Conservation (phyloP, 2,797 vertebrate genomes). For the Oreochromis grahami region DNA sequence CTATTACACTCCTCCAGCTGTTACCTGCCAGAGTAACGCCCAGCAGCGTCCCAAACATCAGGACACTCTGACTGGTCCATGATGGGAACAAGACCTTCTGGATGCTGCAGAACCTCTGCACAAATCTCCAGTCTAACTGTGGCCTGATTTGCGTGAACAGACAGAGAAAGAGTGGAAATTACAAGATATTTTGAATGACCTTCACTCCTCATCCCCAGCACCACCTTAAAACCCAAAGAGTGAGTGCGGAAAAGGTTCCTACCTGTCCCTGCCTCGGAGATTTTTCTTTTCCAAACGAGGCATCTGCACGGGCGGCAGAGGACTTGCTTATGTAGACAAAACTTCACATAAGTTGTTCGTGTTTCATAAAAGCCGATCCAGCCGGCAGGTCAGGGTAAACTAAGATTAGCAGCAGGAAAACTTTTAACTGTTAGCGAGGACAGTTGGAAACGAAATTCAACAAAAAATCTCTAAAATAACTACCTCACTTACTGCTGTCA, state of each 20-base stretch:
- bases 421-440: neutral
- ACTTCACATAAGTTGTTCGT: neutral
- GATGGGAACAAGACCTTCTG: conserved; percentile 85
- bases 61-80: conserved; percentile 79
- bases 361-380: neutral
- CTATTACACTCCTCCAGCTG: neutral
- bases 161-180: neutral
- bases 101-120: conserved; percentile 84
- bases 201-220: neutral
- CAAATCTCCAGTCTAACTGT: conserved; percentile 83
- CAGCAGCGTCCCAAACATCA: conserved; percentile 92
- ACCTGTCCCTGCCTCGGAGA: conserved; percentile 48
- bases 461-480: neutral
- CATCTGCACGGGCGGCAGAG: conserved; percentile 48
- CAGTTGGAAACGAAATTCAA: neutral
- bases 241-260: neutral
- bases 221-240: neutral
- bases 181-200: neutral
- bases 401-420: neutral
- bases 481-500: neutral
- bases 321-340: neutral
- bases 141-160: conserved; percentile 37
- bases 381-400: neutral
- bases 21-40: conserved; percentile 84
- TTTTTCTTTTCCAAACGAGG: conserved; percentile 40